phyloP scores from a whole-genome alignment of 2,888 invertebrate species.

The Leptopterna dolabrata region DNA sequence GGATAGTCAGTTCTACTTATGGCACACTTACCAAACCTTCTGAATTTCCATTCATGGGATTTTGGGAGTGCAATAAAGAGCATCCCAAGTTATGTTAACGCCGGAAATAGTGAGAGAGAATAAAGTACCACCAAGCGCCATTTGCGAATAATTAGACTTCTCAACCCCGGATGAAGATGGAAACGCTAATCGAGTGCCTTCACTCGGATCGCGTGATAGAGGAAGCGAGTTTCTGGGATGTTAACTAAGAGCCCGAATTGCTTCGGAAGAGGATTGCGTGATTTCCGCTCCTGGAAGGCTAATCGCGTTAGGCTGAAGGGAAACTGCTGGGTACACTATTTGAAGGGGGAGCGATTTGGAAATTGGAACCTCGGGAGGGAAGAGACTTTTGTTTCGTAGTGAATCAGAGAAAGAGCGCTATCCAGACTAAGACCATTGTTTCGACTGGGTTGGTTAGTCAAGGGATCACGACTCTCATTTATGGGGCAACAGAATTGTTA shows the following conservation, averaged over 20 bases:
- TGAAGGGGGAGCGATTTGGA: not conserved
- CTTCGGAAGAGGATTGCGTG: conserved; percentile 7
- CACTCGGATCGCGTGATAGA: not conserved
- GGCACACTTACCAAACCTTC: no score
- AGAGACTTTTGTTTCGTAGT: not conserved
- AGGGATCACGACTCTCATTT: no score
- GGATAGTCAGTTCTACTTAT: no score
- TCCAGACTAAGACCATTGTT: not conserved
- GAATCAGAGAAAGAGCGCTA: not conserved
- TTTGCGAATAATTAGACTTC: not conserved
- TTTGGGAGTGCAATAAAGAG: no score
- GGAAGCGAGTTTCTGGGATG: not conserved
- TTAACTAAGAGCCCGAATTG: not conserved
- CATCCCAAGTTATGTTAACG: no score
- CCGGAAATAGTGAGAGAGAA: no score
- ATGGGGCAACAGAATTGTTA: no score
- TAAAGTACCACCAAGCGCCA: no score
- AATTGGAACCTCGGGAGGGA: not conserved
- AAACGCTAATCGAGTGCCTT: not conserved
- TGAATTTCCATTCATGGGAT: no score
- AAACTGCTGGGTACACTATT: not conserved
- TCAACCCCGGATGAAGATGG: not conserved
- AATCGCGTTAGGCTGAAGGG: not conserved
- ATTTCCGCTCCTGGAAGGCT: not conserved
- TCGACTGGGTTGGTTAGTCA: no score